These are phyloP conservation scores for Drosophila subsilvestris DNA, from an alignment of 2,888 invertebrate genomes.

Conservation along the genomic window DNA sequence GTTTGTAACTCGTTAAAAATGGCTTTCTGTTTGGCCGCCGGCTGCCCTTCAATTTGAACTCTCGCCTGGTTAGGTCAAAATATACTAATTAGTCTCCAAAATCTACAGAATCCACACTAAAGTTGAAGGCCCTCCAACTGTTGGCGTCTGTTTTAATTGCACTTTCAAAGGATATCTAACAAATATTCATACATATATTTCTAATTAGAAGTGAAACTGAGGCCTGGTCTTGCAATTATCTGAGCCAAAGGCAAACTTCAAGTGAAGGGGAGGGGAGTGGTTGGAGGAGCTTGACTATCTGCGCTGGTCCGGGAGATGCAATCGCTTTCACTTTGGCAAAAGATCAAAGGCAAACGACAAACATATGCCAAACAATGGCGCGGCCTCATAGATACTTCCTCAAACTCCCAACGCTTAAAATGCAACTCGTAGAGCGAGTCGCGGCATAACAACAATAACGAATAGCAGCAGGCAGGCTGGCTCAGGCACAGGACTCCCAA, in stretches of 20 bases:
- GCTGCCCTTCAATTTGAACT: conserved; percentile 34
- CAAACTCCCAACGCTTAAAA: conserved; percentile 62
- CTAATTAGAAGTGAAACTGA: conserved; percentile 67
- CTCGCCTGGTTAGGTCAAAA: conserved; percentile 13
- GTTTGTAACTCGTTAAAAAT: background rate
- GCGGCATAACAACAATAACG: conserved; percentile 62
- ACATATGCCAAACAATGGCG: conserved; percentile 74
- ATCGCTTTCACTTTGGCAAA: conserved; percentile 76
- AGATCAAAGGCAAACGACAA: conserved; percentile 69
- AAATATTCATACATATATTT: conserved; percentile 44
- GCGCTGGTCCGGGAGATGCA: conserved; percentile 45
- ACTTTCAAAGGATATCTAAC: conserved; percentile 27
- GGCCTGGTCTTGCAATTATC: conserved; percentile 65
- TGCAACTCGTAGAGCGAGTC: conserved; percentile 47
- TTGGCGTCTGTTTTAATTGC: conserved; percentile 60
- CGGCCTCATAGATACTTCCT: conserved; percentile 48
- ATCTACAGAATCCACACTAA: conserved; percentile 8
- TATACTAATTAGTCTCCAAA: conserved; percentile 43
- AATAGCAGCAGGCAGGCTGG: conserved; percentile 53
- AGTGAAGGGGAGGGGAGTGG: conserved; percentile 16
- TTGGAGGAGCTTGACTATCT: conserved; percentile 41
- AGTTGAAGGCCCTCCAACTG: conserved; percentile 9
- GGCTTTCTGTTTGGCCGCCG: background rate
- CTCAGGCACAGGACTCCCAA: background rate
- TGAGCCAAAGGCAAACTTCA: conserved; percentile 56